Conservation (phyloP, 1,140 invertebrate genomes). For the Macrobrachium nipponense region DNA sequence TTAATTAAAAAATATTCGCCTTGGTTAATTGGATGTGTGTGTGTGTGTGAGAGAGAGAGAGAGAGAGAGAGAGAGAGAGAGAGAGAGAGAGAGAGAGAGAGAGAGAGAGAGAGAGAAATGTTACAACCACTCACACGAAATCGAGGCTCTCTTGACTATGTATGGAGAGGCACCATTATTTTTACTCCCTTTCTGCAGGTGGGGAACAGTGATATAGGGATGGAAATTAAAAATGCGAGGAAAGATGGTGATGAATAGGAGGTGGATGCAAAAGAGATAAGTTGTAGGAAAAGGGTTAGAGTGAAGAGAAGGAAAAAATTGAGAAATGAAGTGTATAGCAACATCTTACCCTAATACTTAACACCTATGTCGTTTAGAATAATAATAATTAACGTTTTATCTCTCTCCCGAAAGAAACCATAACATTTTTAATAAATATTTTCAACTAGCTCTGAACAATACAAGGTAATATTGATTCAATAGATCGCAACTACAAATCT, state of each 20-base stretch:
- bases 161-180: not conserved
- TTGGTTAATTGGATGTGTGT: not conserved
- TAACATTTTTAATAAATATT: too few species aligned
- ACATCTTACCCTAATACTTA: too few species aligned
- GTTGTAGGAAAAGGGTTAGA: not conserved
- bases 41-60: not conserved
- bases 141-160: not conserved
- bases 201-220: not conserved
- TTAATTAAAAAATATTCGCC: not conserved
- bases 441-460: too few species aligned
- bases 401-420: too few species aligned
- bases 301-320: not conserved
- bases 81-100: constrained; percentile 3
- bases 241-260: not conserved
- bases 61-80: not conserved
- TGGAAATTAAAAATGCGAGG: not conserved
- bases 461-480: too few species aligned
- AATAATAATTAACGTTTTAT: too few species aligned
- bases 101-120: not conserved
- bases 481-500: too few species aligned
- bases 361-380: too few species aligned
- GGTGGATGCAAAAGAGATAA: not conserved
- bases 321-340: not conserved
- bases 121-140: too few species aligned
- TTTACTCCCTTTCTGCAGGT: too few species aligned